Evolutionary conservation across 2,888 invertebrate genomes (phyloP), one percentile per base, ranked within the genome.

Genomic region (Encarsia formosa): DNA sequence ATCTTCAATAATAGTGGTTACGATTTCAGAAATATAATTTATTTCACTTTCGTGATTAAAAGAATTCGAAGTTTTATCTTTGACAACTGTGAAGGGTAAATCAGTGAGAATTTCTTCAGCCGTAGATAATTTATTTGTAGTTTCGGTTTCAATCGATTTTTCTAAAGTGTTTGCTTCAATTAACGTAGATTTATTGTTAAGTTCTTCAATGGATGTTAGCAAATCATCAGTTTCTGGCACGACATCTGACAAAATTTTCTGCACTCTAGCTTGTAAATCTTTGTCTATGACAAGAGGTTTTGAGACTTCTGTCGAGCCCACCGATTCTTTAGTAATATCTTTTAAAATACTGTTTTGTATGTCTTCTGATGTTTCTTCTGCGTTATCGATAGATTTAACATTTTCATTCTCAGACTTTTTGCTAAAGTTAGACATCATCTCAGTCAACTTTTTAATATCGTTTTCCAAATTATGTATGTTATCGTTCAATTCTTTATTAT

Each of bases 391-490:
- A 13, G 57, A 46, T 43, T 60, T 64, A 2, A 59, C 35, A 41
- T 31, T 52, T 38, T 67, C 68, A 11, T 65, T 63, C 9, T 63
- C 63, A 2, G 70, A 65, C 49, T 66, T 67, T 59, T 67, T 70
- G 49, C 66, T 66, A 31, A 69, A 66, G 13, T 65, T 66, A 3
- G 65, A 66, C 70, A 74, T 70, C 63, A 73, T 68, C 43, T 72
- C 70, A 3, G 70, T 68, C 11, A 74, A 62, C n/a, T 63, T 65
- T 49, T 65, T 68, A 4, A 73, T 50, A 37, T 73, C 73, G 31
- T 70, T 70, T 46, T 72, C 72, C 2, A 74, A 51, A 6, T 65
- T 69, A 42, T 63, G 69, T 40, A 73, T 71, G 37, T 73, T 68
- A 20, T 73, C 66, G 41, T 66, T 68, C 18, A 73, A 59, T 38